phyloP scores from a whole-genome alignment of 2,888 invertebrate species.

The Pseudolycoriella hygida region DNA sequence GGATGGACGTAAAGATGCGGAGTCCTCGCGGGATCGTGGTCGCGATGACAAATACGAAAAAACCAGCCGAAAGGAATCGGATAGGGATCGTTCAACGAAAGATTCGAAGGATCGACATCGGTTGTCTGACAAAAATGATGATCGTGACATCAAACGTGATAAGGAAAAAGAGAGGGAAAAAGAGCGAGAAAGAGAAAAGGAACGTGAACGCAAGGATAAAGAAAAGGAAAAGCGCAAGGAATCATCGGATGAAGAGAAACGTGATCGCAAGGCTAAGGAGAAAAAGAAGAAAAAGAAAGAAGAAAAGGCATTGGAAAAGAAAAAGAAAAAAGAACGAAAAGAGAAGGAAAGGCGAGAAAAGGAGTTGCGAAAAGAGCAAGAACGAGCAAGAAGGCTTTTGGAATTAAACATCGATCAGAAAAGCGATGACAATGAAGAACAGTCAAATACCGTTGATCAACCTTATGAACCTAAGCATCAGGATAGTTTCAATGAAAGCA shows the following conservation, averaged over 20 bases:
- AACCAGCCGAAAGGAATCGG: conserved; percentile 1
- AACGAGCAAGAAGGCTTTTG: conserved; percentile 12
- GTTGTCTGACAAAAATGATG: conserved; percentile 22
- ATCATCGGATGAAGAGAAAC: conserved; percentile 18
- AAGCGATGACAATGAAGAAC: conserved; percentile 9
- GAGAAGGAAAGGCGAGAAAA: conserved; percentile 31
- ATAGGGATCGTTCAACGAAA: conserved; percentile 15
- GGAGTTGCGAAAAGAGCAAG: conserved; percentile 27
- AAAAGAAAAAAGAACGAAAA: conserved; percentile 30
- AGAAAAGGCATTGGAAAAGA: conserved; percentile 34
- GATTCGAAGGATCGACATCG: conserved; percentile 16
- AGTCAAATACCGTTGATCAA: background rate
- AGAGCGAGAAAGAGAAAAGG: conserved; percentile 23
- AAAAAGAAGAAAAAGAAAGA: conserved; percentile 36
- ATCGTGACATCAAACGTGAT: conserved; percentile 25
- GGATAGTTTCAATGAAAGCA: background rate
- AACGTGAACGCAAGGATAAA: conserved; percentile 12
- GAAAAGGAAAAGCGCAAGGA: conserved; percentile 13
- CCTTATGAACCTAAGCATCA: conserved; percentile 11
- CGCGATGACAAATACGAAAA: background rate
- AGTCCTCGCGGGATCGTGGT: background rate
- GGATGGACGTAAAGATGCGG: background rate
- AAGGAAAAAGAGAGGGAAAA: conserved; percentile 10
- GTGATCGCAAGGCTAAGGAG: conserved; percentile 24
- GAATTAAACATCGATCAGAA: conserved; percentile 13